These are phyloP conservation scores for Albula goreensis DNA, from an alignment of 2,113 vertebrate genomes.

Conservation along the genomic window DNA sequence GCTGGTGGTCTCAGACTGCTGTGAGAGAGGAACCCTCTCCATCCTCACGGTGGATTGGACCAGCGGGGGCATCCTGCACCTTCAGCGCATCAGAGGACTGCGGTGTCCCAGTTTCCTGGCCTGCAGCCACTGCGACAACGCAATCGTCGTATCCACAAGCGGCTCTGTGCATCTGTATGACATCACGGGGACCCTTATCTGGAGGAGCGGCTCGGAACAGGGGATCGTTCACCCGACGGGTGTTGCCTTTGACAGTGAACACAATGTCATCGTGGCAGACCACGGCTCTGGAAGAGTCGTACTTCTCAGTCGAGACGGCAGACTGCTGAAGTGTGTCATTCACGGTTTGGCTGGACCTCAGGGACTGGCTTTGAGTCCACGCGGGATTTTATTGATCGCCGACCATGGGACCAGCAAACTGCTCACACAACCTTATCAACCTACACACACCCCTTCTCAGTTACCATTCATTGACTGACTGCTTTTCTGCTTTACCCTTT, in stretches of 20 bases:
- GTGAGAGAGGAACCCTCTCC: constrained; percentile 6
- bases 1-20: constrained; percentile 10
- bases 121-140: constrained; percentile 4
- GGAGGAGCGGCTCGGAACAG: constrained; percentile 5
- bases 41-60: constrained; percentile 30
- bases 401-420: constrained; percentile 15
- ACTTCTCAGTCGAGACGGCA: constrained; percentile 21
- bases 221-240: constrained; percentile 11
- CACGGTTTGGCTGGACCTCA: constrained; percentile 14
- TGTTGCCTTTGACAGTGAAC: constrained; percentile 14
- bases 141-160: constrained; percentile 18
- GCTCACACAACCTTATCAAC: constrained; percentile 19
- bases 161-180: constrained; percentile 28
- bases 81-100: constrained; percentile 4
- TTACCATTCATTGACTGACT: constrained; percentile 11
- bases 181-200: constrained; percentile 20
- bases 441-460: neutral
- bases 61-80: constrained; percentile 20
- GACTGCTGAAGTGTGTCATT: constrained; percentile 21
- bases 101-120: constrained; percentile 20
- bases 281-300: constrained; percentile 13
- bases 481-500: neutral
- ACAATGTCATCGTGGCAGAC: constrained; percentile 21
- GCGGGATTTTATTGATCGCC: constrained; percentile 26
- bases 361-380: constrained; percentile 18